phyloP scores from a whole-genome alignment of 2,797 vertebrate genomes.

The Falco novaeseelandiae region DNA sequence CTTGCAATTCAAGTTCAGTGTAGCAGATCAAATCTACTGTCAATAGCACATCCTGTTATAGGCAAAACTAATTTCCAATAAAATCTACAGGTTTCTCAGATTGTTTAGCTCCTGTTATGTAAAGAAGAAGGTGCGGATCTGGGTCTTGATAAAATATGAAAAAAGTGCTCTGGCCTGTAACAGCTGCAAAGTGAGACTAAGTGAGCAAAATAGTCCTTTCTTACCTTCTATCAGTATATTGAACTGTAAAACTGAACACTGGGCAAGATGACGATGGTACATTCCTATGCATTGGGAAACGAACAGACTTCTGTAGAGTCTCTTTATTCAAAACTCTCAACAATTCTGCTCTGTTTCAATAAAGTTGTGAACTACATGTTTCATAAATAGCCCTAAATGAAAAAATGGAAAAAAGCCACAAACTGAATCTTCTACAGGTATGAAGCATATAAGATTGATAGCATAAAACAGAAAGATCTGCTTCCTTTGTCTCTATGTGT shows the following conservation, averaged over 20 bases:
- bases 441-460: background rate
- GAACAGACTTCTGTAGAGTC: background rate
- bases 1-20: background rate
- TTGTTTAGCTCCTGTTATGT: background rate
- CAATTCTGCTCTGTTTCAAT: background rate
- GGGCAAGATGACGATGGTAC: background rate
- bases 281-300: background rate
- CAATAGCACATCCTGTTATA: background rate
- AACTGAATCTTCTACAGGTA: background rate
- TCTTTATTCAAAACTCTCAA: background rate
- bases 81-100: background rate
- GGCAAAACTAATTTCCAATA: background rate
- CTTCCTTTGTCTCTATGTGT: fast-evolving
- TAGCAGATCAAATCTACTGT: background rate
- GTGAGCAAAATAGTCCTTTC: background rate
- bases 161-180: background rate
- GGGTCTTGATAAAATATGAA: background rate
- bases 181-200: background rate
- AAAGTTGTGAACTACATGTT: background rate
- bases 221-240: background rate
- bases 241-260: background rate
- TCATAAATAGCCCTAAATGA: background rate
- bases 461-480: background rate
- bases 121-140: background rate
- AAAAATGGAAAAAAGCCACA: background rate